A percentile compares a stretch with the other conserved stretches of the same genome.
Evolutionary conservation across 2,113 vertebrate species (phyloP).

Genomic region (Uropsilus gracilis): DNA sequence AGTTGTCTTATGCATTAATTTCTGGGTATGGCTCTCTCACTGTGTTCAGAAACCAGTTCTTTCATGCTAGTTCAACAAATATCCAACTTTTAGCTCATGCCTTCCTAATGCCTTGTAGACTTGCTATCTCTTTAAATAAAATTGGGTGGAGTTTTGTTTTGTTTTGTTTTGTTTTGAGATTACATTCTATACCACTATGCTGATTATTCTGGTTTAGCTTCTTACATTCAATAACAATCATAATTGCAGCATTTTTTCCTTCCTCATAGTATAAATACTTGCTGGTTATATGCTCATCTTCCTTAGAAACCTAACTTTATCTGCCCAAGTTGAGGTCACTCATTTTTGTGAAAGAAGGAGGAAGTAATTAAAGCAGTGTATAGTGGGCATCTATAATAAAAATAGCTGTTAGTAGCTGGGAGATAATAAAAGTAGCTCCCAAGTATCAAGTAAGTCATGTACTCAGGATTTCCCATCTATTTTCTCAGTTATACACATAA

Average conservation of each 20-base stretch:
- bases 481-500: background rate
- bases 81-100: background rate
- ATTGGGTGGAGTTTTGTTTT: too few relatives aligned
- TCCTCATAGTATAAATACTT: background rate
- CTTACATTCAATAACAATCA: background rate
- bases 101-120: background rate
- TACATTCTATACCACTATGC: too few relatives aligned
- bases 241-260: background rate
- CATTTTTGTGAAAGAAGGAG: background rate
- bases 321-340: background rate
- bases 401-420: too few relatives aligned
- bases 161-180: background rate
- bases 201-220: background rate
- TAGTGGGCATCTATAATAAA: too few relatives aligned
- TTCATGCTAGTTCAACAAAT: slow-evolving; percentile 30
- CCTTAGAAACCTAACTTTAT: background rate
- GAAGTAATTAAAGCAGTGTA: background rate
- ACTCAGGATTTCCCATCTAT: background rate
- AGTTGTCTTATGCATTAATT: background rate
- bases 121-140: background rate
- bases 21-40: background rate
- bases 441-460: background rate
- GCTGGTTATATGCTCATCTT: background rate
- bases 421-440: background rate
- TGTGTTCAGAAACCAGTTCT: background rate